Percentiles rank a stretch among this genome's conserved stretches.
phyloP scores from a whole-genome alignment of 2,113 vertebrate genomes.

The Strix uralensis region DNA sequence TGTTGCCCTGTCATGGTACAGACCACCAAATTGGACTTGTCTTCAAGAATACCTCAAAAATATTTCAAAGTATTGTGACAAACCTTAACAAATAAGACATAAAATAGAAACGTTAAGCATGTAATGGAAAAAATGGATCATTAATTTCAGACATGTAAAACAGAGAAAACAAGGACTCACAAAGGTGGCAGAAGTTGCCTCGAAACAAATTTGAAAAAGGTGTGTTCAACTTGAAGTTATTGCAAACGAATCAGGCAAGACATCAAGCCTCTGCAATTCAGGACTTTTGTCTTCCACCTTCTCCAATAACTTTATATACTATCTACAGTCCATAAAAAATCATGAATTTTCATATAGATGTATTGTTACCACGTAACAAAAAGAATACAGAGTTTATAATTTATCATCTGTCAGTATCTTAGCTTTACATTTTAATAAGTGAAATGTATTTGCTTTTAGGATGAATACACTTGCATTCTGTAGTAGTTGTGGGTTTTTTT shows the following conservation, averaged over 20 bases:
- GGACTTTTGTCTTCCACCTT: neutral
- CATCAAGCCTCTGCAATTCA: neutral
- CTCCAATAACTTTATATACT: neutral
- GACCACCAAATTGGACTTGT: neutral
- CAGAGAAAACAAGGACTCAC: neutral
- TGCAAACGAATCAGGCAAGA: neutral
- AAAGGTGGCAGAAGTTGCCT: neutral
- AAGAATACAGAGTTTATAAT: neutral
- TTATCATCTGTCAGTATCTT: neutral
- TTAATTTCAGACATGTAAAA: neutral
- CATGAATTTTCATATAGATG: neutral
- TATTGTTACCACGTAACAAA: fast-evolving
- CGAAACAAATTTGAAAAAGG: neutral
- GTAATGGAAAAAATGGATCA: neutral
- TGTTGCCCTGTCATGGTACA: neutral
- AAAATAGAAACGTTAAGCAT: neutral
- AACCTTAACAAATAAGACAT: neutral
- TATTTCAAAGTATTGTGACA: neutral
- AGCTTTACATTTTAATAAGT: neutral
- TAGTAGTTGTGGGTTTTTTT: neutral
- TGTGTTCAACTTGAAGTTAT: neutral
- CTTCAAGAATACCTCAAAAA: neutral
- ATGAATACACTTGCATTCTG: neutral
- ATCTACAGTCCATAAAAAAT: fast-evolving
- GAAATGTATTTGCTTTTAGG: neutral